Conservation (phyloP, 2,797 vertebrate genomes). For the Hydrophis major region DNA sequence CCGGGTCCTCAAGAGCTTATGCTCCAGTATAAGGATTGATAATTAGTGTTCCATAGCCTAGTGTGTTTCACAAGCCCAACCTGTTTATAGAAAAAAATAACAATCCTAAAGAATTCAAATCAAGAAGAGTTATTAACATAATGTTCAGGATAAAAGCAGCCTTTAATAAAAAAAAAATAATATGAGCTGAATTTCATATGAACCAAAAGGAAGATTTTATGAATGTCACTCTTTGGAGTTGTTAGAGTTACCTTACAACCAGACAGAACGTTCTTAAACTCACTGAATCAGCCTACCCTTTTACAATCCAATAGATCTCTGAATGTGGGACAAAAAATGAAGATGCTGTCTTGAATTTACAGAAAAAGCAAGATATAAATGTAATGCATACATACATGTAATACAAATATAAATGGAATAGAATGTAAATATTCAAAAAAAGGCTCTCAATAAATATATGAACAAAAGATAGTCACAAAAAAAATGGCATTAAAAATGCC, state of each 20-base stretch:
- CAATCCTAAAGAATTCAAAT: neutral
- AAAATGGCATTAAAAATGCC: neutral
- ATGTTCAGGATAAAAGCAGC: neutral
- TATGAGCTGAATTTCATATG: neutral
- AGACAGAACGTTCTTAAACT: neutral
- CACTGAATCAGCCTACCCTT: neutral
- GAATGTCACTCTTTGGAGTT: neutral
- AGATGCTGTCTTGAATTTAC: neutral
- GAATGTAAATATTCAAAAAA: neutral
- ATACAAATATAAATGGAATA: neutral
- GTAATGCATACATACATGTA: neutral
- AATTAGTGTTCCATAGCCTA: neutral
- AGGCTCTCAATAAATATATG: neutral
- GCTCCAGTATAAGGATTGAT: neutral
- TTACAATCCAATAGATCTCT: neutral
- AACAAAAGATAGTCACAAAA: neutral
- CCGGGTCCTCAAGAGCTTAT: neutral
- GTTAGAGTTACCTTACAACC: neutral
- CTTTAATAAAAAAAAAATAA: neutral
- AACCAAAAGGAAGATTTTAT: neutral
- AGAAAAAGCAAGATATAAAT: neutral
- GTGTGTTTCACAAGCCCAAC: neutral
- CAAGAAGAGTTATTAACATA: neutral
- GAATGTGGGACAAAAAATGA: neutral
- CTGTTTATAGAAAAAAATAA: neutral